These are phyloP conservation scores for Elephantulus edwardii DNA, from an alignment of 2,113 vertebrate genomes.

Conservation along the genomic window DNA sequence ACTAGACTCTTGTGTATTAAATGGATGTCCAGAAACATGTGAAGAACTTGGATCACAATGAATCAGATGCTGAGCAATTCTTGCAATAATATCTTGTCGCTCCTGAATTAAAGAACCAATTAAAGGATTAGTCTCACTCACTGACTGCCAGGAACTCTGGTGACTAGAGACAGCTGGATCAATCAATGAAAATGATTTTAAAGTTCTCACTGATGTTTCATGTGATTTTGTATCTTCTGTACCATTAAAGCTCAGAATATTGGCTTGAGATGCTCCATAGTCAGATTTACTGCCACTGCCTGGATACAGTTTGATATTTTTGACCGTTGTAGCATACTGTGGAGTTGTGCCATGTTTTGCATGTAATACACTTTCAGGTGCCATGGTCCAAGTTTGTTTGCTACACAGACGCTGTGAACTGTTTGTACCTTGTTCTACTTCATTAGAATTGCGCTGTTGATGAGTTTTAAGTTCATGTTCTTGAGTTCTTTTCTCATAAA, in stretches of 20 bases:
- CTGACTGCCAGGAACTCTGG: constrained; percentile 84
- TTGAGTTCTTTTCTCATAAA: constrained; percentile 87
- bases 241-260: constrained; percentile 83
- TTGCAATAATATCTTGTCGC: constrained; percentile 96
- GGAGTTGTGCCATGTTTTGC: constrained; percentile 81
- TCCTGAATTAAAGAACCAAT: constrained; percentile 97
- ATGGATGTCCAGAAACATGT: constrained; percentile 87
- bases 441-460: constrained; percentile 69
- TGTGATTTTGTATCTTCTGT: constrained; percentile 80
- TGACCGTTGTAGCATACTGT: constrained; percentile 85
- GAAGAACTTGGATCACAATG: constrained; percentile 94
- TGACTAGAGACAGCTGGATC: constrained; percentile 83
- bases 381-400: constrained; percentile 84
- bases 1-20: constrained; percentile 81
- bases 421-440: constrained; percentile 79
- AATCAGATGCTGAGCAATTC: constrained; percentile 97
- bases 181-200: constrained; percentile 90
- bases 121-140: constrained; percentile 91
- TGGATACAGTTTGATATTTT: constrained; percentile 88
- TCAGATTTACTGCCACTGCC: constrained; percentile 84
- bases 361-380: constrained; percentile 80
- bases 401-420: constrained; percentile 85
- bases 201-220: constrained; percentile 87
- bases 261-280: constrained; percentile 79
- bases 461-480: constrained; percentile 77